phyloP scores from a whole-genome alignment of 2,888 invertebrate genomes.

The Tryphoninae sp. region DNA sequence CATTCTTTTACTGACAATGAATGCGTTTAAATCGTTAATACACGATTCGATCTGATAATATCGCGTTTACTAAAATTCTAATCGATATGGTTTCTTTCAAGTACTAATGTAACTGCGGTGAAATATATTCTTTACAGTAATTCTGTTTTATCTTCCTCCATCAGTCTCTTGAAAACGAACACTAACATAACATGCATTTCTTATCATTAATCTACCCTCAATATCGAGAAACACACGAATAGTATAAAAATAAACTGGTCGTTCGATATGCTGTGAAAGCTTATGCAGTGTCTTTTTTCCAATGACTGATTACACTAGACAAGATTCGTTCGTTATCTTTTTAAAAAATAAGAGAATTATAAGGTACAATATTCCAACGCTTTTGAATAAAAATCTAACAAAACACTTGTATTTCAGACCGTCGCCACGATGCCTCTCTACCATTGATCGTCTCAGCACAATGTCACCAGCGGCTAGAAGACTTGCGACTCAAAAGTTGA shows the following conservation, averaged over 20 bases:
- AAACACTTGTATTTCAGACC: constrained; percentile 79
- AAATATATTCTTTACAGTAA: no score
- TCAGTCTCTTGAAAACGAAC: no score
- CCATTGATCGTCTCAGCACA: constrained; percentile 91
- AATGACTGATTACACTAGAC: background rate
- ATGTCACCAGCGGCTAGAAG: constrained; percentile 98
- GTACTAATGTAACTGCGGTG: no score
- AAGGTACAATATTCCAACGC: constrained; percentile 30
- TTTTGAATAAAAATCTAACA: constrained; percentile 25
- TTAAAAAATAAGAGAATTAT: constrained; percentile 50
- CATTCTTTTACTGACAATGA: no score
- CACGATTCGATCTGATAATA: no score
- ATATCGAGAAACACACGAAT: background rate
- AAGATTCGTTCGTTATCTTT: constrained; percentile 1
- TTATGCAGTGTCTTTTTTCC: background rate
- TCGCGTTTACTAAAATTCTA: no score
- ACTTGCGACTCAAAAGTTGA: constrained; percentile 88
- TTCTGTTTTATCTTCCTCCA: no score
- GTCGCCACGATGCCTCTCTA: constrained; percentile 84
- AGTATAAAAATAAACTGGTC: background rate
- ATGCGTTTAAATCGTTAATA: no score
- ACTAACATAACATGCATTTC: background rate
- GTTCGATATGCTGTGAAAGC: background rate
- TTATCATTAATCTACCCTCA: background rate
- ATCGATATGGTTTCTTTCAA: no score